phyloP scores from a whole-genome alignment of 2,797 vertebrate species.

The Phyllotis vaccarum region DNA sequence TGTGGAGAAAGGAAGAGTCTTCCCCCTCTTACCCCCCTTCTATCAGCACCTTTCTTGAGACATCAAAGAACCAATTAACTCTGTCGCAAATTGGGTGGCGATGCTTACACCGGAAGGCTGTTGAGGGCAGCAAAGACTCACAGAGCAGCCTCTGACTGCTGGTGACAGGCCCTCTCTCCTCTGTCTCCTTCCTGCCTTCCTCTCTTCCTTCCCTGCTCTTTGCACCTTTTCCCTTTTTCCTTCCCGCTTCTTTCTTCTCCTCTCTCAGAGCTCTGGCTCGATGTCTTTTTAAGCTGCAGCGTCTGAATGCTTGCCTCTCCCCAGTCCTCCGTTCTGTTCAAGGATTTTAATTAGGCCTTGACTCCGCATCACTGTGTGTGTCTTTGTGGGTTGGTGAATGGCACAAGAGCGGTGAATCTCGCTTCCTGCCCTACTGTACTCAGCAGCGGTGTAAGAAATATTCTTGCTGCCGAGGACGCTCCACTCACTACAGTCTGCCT shows the following conservation, averaged over 20 bases:
- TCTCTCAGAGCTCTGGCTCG: slow-evolving; percentile 5
- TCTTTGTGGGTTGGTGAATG: slow-evolving; percentile 91
- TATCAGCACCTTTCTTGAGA: slow-evolving; percentile 92
- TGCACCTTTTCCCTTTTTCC: background rate
- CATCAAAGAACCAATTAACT: slow-evolving; percentile 99
- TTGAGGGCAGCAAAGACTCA: slow-evolving; percentile 92
- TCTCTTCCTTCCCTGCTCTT: background rate
- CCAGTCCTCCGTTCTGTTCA: slow-evolving; percentile 89
- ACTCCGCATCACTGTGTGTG: slow-evolving; percentile 88
- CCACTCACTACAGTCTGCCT: slow-evolving; percentile 91
- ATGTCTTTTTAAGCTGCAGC: slow-evolving; percentile 80
- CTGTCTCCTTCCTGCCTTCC: background rate
- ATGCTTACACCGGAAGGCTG: slow-evolving; percentile 94
- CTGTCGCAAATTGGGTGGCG: slow-evolving; percentile 93
- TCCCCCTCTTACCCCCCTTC: slow-evolving; percentile 86
- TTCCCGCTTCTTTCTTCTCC: background rate
- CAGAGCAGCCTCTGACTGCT: slow-evolving; percentile 87
- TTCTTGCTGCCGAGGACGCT: slow-evolving; percentile 91
- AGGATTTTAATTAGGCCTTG: slow-evolving; percentile 94
- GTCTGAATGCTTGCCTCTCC: slow-evolving; percentile 89
- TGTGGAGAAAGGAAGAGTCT: slow-evolving; percentile 86
- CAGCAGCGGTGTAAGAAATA: slow-evolving; percentile 88
- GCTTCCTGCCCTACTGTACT: slow-evolving; percentile 84
- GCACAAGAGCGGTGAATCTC: slow-evolving; percentile 89
- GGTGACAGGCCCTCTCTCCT: slow-evolving; percentile 85